These are phyloP conservation scores for Ladona fulva DNA, from an alignment of 1,140 invertebrate species.

Conservation along the genomic window DNA sequence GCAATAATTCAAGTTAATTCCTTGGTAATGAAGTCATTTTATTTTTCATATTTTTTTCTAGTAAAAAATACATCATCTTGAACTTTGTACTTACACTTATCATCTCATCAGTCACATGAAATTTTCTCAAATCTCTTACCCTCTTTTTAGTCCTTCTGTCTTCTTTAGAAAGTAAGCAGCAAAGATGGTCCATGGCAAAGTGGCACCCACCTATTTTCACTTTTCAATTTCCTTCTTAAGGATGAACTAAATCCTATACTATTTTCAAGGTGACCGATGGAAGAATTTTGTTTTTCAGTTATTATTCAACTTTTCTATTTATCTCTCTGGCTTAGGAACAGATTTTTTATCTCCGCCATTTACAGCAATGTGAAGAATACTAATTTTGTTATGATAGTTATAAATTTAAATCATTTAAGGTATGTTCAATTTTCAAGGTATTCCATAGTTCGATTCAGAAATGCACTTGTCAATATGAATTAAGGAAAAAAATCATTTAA, in stretches of 20 bases:
- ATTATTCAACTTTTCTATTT: background rate
- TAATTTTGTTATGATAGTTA: too few species aligned
- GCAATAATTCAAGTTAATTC: too few species aligned
- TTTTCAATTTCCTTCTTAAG: background rate
- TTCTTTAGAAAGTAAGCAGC: background rate
- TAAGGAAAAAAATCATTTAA: too few species aligned
- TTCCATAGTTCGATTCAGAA: too few species aligned
- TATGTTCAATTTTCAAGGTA: too few species aligned
- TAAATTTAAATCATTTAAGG: too few species aligned
- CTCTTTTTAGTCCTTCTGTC: background rate
- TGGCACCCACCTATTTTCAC: background rate
- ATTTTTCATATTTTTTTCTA: too few species aligned
- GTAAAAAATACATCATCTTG: too few species aligned
- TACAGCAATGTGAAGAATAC: too few species aligned
- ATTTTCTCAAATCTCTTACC: background rate
- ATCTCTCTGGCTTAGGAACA: background rate
- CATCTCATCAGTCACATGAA: background rate
- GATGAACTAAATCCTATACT: background rate
- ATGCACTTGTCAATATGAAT: too few species aligned
- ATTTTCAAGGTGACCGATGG: background rate
- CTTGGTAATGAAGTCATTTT: too few species aligned
- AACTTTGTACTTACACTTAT: background rate
- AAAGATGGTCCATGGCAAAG: background rate
- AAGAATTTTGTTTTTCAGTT: background rate
- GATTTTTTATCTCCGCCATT: background rate